Base-by-base conservation (phyloP, 1,140 invertebrate species). In the Drosophila quadrilineata region DNA sequence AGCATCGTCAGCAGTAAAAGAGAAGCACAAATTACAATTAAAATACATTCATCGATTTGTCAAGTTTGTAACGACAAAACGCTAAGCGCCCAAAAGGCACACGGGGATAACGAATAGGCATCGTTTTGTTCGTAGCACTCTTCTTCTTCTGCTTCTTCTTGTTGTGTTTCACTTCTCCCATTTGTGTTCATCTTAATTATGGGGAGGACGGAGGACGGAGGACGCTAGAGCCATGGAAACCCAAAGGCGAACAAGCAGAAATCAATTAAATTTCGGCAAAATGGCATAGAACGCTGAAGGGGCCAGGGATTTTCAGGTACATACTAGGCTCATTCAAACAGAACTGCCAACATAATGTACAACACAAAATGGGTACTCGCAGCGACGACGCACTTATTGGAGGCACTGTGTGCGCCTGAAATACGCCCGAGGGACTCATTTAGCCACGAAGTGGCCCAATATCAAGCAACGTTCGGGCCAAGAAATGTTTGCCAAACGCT, bases 241-340 rank as follows among this genome's bases (percentile, higher is more conserved):
- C 24, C 6, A 17, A n/a, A 19, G 28, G 22, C 45, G 21, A 54
- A 19, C 57, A 46, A 49, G n/a, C 29, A 5, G 56, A 64, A 80
- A 80, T 80, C 76, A 80, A 82, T 82, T 82, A 80, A 75, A 80
- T 60, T 63, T 45, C 56, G 17, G 40, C 38, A 65, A 73, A 67
- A 71, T 75, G 43, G 59, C 36, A 75, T n/a, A n/a, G n/a, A n/a
- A n/a, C n/a, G 28, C 36, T 48, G 36, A 57, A 75, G 29, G 46
- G 57, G 45, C 26, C 19, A 3, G 14, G 8, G 24, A n/a, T n/a
- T n/a, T 28, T 43, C 58, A 48, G 63, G 60, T 69, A 82, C 41
- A 54, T n/a, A 26, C 38, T 54, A 48, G 63, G 60, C 65, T 75
- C 41, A 54, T 28, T 45, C 24, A 45, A 45, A 54, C 14, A 8